A percentile compares a stretch with the other conserved stretches of the same genome.
These are phyloP conservation scores for Acanthosepion pharaonis DNA, from an alignment of 2,888 invertebrate species.

Conservation along the genomic window DNA sequence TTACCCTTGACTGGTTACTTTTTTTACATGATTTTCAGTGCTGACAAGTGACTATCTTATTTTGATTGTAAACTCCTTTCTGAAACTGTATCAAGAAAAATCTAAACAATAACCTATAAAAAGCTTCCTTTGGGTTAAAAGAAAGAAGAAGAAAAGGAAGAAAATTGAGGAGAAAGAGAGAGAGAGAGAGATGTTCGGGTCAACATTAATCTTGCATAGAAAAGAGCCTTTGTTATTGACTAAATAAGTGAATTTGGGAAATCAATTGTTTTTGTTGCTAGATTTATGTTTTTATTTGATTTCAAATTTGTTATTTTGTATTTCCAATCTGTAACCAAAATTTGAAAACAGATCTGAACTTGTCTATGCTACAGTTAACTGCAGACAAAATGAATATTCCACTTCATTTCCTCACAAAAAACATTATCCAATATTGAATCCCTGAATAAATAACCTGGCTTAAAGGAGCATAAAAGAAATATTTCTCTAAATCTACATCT, in stretches of 20 bases:
- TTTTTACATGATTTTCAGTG: background rate
- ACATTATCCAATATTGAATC: background rate
- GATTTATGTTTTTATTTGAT: background rate
- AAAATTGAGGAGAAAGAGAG: background rate
- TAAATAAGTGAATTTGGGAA: too few relatives aligned
- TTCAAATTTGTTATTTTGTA: background rate
- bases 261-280: background rate
- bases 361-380: background rate
- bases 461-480: background rate
- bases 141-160: background rate
- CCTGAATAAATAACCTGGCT: background rate
- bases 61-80: background rate
- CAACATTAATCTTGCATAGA: too few relatives aligned
- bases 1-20: too few relatives aligned
- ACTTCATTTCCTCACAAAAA: background rate
- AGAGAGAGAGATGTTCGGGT: background rate
- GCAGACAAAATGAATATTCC: background rate
- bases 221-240: background rate
- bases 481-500: background rate
- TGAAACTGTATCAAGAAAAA: background rate
- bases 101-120: background rate
- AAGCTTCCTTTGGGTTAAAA: background rate
- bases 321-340: background rate
- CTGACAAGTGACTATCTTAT: background rate
- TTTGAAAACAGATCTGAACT: background rate